Evolutionary conservation across 1,140 invertebrate species (phyloP).

Genomic region (Drosophila novamexicana): DNA sequence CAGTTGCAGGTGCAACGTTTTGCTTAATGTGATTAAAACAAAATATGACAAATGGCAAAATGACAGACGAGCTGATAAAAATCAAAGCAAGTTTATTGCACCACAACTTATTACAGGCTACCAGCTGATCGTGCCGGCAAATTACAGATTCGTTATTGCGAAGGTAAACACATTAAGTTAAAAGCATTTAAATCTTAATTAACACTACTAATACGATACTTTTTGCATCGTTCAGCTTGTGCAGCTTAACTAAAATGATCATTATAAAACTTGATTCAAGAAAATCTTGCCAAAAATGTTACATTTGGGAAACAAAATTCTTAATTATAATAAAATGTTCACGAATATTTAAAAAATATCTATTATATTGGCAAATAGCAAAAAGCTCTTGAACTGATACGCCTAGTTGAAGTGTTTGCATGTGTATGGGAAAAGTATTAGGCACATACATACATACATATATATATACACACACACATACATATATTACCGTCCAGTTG

Average conservation of each 20-base stretch:
- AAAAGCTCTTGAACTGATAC: conserved; percentile 16
- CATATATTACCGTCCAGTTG: conserved; percentile 4
- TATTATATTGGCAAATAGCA: not conserved
- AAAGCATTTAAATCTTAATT: too few relatives aligned
- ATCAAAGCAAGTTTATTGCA: conserved; percentile 73
- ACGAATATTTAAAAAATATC: not conserved
- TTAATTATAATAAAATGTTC: too few relatives aligned
- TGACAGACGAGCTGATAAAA: conserved; percentile 41
- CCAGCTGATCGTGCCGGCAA: not conserved
- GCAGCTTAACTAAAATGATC: too few relatives aligned
- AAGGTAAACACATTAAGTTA: not conserved
- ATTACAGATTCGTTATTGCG: not conserved
- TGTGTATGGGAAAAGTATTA: conserved; percentile 21
- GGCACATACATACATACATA: not conserved
- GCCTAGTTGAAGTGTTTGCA: conserved; percentile 7
- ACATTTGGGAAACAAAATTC: too few relatives aligned
- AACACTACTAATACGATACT: too few relatives aligned
- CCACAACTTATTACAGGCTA: not conserved
- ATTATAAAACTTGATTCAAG: too few relatives aligned
- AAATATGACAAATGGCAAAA: conserved; percentile 46
- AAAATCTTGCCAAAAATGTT: too few relatives aligned
- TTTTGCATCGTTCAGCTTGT: too few relatives aligned
- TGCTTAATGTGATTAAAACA: conserved; percentile 71
- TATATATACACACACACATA: not conserved
- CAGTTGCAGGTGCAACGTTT: conserved; percentile 49